These are phyloP conservation scores for Psittacula echo DNA, from an alignment of 2,797 vertebrate genomes.

Conservation along the genomic window DNA sequence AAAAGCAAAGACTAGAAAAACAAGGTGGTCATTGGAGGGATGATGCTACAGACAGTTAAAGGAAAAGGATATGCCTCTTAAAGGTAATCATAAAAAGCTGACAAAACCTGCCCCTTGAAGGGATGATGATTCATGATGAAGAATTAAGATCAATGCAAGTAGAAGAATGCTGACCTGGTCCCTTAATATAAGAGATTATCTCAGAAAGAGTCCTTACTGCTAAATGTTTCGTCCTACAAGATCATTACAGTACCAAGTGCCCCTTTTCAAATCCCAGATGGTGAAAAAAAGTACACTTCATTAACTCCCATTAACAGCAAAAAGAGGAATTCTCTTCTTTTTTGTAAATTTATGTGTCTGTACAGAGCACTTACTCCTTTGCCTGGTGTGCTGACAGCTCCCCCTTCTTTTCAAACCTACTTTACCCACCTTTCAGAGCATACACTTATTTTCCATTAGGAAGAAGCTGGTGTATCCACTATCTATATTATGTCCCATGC, in stretches of 20 bases:
- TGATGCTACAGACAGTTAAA: not conserved
- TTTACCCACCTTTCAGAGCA: not conserved
- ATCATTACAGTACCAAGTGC: not conserved
- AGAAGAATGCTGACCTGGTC: not conserved
- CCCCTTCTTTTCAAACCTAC: not conserved
- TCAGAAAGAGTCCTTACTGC: not conserved
- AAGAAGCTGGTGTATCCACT: not conserved
- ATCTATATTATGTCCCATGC: not conserved
- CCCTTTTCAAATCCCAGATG: not conserved
- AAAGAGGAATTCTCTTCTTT: not conserved
- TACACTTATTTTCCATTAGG: not conserved
- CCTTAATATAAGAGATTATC: not conserved
- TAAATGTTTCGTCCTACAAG: not conserved
- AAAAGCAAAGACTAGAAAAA: not conserved
- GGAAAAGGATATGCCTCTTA: not conserved
- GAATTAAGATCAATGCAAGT: not conserved
- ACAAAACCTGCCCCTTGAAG: not conserved
- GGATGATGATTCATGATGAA: not conserved
- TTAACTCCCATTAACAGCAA: not conserved
- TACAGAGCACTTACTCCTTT: not conserved
- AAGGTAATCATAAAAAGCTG: not conserved
- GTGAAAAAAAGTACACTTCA: not conserved
- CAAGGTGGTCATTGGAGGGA: not conserved
- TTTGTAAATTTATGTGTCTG: fast-evolving
- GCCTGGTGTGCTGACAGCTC: not conserved